Conservation (phyloP, 2,888 invertebrate species). For the Eristalinus sepulchralis region DNA sequence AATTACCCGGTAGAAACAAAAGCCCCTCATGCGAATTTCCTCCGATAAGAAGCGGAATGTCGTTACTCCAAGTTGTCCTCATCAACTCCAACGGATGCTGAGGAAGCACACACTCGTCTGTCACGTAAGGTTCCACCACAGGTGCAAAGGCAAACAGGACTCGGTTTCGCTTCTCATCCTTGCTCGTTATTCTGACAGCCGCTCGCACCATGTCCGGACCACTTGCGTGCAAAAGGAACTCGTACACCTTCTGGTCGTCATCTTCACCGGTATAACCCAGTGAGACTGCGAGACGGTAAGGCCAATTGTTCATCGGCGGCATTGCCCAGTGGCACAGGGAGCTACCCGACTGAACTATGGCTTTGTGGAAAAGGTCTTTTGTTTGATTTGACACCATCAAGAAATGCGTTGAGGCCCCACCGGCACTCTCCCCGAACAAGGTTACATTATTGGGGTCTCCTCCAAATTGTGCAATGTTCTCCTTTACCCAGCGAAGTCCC, state of each 20-base stretch:
- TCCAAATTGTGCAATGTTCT: conserved; percentile 81
- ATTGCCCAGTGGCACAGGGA: conserved; percentile 76
- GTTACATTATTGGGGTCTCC: conserved; percentile 82
- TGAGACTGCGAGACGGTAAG: conserved; percentile 75
- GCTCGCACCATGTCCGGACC: conserved; percentile 67
- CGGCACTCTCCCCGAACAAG: conserved; percentile 82
- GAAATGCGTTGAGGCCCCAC: conserved; percentile 81
- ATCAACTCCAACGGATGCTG: conserved; percentile 75
- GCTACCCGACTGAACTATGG: conserved; percentile 78
- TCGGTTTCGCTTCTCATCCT: conserved; percentile 67
- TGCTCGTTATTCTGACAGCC: conserved; percentile 61
- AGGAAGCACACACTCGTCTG: conserved; percentile 75
- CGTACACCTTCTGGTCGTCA: conserved; percentile 70
- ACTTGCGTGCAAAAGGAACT: conserved; percentile 72
- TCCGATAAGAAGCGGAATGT: conserved; percentile 78
- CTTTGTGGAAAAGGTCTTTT: conserved; percentile 79
- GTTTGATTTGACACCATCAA: conserved; percentile 81
- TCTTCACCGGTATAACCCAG: conserved; percentile 74
- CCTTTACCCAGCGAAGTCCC: conserved; percentile 82
- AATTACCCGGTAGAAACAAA: conserved; percentile 45
- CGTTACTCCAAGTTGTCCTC: conserved; percentile 77
- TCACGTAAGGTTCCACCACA: conserved; percentile 77
- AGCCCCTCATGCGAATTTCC: conserved; percentile 79
- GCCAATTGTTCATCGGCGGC: conserved; percentile 72
- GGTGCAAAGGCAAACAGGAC: conserved; percentile 77